These are phyloP conservation scores for Melanocharis versteri DNA, from an alignment of 2,113 vertebrate species.

Conservation along the genomic window DNA sequence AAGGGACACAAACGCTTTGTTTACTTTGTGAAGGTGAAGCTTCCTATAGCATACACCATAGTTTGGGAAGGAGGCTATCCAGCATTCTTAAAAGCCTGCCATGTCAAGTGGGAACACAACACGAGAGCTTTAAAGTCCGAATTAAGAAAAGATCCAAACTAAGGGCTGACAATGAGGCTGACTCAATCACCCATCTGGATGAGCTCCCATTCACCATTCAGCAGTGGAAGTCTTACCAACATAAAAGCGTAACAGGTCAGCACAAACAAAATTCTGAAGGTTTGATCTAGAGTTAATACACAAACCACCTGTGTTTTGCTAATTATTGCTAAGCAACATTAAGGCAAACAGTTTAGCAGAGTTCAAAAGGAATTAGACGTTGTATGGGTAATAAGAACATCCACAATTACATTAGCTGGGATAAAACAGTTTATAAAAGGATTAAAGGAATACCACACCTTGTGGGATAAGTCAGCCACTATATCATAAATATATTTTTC, in stretches of 20 bases:
- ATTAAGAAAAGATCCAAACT: neutral
- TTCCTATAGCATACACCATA: neutral
- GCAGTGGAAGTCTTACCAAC: neutral
- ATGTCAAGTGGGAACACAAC: neutral
- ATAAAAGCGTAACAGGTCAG: neutral
- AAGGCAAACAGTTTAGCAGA: neutral
- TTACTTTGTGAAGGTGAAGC: neutral
- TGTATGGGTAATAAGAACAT: neutral
- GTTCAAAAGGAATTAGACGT: neutral
- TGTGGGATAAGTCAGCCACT: neutral
- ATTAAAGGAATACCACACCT: conserved; percentile 25
- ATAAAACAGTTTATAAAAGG: conserved; percentile 26
- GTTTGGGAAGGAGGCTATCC: neutral
- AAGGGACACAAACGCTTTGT: neutral
- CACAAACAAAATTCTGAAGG: neutral
- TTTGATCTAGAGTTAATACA: neutral
- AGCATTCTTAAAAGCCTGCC: neutral
- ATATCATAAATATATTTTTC: neutral
- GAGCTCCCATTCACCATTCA: neutral
- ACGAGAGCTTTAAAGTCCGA: neutral
- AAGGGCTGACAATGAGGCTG: neutral
- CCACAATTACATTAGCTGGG: conserved; percentile 7
- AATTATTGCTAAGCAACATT: conserved; percentile 5
- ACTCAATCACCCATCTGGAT: accelerated
- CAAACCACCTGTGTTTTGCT: neutral